phyloP scores from a whole-genome alignment of 1,140 invertebrate species.

The Drosophila serrata region DNA sequence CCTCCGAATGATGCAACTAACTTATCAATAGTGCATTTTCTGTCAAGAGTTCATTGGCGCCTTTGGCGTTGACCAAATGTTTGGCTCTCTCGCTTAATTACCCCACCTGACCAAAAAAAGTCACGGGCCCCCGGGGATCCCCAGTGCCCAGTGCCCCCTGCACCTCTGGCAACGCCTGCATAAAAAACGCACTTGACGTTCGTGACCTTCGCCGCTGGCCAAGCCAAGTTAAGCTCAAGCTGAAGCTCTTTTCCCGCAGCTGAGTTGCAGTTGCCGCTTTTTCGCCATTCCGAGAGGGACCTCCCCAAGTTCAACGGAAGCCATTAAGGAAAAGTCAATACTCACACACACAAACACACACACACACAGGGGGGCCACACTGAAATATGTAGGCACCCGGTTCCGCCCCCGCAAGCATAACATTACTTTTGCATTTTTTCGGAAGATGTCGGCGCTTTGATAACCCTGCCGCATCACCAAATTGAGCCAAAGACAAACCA shows the following conservation, averaged over 20 bases:
- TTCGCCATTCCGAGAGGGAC: conserved; percentile 18
- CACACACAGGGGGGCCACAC: conserved; percentile 13
- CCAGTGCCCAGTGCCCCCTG: conserved; percentile 1
- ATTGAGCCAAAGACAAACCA: conserved; percentile 35
- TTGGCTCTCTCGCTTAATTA: conserved; percentile 56
- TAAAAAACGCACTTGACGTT: conserved; percentile 66
- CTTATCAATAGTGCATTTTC: conserved; percentile 20
- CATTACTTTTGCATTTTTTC: conserved; percentile 69
- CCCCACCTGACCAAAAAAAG: conserved; percentile 55
- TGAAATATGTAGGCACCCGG: conserved; percentile 15
- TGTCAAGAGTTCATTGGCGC: conserved; percentile 66
- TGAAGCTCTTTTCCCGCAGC: conserved; percentile 24
- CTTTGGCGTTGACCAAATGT: conserved; percentile 47
- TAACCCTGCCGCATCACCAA: conserved; percentile 58
- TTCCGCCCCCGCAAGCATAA: conserved; percentile 34
- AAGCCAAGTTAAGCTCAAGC: conserved; percentile 3
- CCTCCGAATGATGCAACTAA: conserved; percentile 42
- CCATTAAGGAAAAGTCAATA: conserved; percentile 62
- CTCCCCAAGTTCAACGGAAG: conserved; percentile 74
- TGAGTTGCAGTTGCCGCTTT: conserved; percentile 2
- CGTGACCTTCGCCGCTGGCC: conserved; percentile 58
- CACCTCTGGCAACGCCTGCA: conserved; percentile 42
- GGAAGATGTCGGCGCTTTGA: conserved; percentile 60
- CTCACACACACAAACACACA: conserved; percentile 2
- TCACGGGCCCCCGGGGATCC: conserved; percentile 33